phyloP scores from a whole-genome alignment of 1,140 invertebrate genomes.

The Drosophila sp. region DNA sequence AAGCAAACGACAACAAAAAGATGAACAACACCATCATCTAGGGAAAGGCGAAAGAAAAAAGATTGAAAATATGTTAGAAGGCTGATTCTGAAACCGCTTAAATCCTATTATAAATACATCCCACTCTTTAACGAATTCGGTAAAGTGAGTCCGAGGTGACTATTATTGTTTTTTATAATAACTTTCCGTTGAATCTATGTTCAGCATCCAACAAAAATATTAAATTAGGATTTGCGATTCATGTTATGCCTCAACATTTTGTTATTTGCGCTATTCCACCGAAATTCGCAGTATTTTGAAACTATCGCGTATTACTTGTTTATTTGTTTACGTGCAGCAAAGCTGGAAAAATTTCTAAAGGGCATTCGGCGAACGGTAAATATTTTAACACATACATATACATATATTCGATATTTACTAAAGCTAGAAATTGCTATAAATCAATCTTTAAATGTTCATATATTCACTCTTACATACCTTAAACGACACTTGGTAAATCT shows the following conservation, averaged over 20 bases:
- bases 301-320: constrained; percentile 38
- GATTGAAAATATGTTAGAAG: constrained; percentile 7
- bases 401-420: constrained; percentile 33
- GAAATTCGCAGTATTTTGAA: constrained; percentile 29
- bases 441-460: constrained; percentile 28
- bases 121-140: too few species aligned
- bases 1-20: constrained; percentile 46
- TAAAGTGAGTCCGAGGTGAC: too few species aligned
- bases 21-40: constrained; percentile 16
- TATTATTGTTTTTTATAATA: background rate
- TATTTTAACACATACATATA: constrained; percentile 4
- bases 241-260: constrained; percentile 68
- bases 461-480: constrained; percentile 63
- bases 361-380: constrained; percentile 11
- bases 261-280: constrained; percentile 12
- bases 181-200: background rate
- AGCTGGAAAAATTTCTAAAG: constrained; percentile 1
- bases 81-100: background rate
- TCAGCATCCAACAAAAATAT: background rate
- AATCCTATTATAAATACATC: constrained; percentile 8
- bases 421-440: constrained; percentile 38
- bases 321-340: constrained; percentile 49
- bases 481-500: constrained; percentile 33
- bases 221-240: constrained; percentile 22
- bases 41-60: constrained; percentile 8